Conservation (phyloP, 2,888 invertebrate species). For the Troides helena region DNA sequence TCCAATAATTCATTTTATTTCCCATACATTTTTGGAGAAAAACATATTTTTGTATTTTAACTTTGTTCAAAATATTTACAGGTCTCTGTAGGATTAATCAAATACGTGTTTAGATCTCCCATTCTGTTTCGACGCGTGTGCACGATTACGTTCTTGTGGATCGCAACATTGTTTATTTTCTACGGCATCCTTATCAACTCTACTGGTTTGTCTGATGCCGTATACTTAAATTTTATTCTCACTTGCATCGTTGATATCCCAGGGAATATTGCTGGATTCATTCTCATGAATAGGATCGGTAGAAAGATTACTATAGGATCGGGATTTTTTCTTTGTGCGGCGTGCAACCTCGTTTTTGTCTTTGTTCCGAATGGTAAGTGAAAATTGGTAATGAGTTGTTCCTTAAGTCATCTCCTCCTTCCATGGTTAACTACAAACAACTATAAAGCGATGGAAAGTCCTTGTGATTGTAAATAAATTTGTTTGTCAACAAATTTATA, state of each 20-base stretch:
- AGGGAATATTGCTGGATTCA: constrained; percentile 81
- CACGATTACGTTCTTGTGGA: constrained; percentile 88
- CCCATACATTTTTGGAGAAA: no score
- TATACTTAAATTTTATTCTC: constrained; percentile 86
- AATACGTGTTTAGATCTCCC: constrained; percentile 68
- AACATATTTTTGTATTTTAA: background rate
- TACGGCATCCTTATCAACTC: constrained; percentile 90
- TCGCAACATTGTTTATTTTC: constrained; percentile 88
- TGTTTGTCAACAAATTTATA: no score
- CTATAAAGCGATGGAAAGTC: no score
- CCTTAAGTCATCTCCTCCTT: no score
- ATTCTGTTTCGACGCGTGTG: constrained; percentile 78
- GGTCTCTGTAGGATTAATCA: constrained; percentile 41
- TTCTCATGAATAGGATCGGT: constrained; percentile 82
- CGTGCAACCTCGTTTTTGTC: constrained; percentile 61
- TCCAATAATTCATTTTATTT: no score
- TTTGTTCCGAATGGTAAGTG: constrained; percentile 77
- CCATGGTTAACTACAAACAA: no score
- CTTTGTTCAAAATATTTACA: constrained; percentile 1
- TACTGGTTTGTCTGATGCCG: constrained; percentile 85
- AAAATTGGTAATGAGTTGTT: background rate
- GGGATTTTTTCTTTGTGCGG: constrained; percentile 81
- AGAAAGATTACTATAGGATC: constrained; percentile 80
- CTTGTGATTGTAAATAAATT: no score
- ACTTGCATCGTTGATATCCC: constrained; percentile 85